phyloP scores from a whole-genome alignment of 2,797 vertebrate genomes.

The Lacerta agilis region DNA sequence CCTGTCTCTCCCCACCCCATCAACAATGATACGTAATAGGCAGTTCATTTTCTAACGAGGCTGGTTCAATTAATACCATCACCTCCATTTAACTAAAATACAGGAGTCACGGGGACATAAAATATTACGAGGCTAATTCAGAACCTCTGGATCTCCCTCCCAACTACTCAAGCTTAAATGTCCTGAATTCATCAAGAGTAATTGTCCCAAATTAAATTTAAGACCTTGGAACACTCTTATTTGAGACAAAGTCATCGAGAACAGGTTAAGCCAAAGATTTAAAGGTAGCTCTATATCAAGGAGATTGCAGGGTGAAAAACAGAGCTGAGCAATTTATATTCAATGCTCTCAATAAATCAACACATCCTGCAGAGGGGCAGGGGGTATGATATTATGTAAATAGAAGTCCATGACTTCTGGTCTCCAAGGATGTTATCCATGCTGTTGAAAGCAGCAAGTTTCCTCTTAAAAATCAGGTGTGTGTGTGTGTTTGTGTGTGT shows the following conservation, averaged over 20 bases:
- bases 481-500: no score
- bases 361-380: not conserved
- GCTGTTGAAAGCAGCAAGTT: not conserved
- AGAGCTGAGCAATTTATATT: slow-evolving; percentile 41
- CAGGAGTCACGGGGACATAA: slow-evolving; percentile 35
- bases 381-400: slow-evolving; percentile 31
- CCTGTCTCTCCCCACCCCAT: not conserved
- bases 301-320: slow-evolving; percentile 20
- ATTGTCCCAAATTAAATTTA: slow-evolving; percentile 35
- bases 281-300: slow-evolving; percentile 23
- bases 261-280: slow-evolving; percentile 37
- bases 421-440: not conserved
- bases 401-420: rapidly evolving
- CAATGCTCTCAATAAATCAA: slow-evolving; percentile 49
- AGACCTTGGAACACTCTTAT: slow-evolving; percentile 43
- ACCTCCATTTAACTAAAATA: slow-evolving; percentile 28
- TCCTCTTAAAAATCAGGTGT: no score
- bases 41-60: slow-evolving; percentile 43
- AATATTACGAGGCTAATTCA: slow-evolving; percentile 43
- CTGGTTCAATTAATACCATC: slow-evolving; percentile 44
- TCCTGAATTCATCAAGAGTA: slow-evolving; percentile 20
- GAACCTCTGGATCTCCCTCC: slow-evolving; percentile 19
- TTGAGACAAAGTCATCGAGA: slow-evolving; percentile 37
- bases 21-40: slow-evolving; percentile 25
- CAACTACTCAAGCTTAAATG: slow-evolving; percentile 4